phyloP scores from a whole-genome alignment of 2,113 vertebrate species.

The Puffinus mauretanicus region DNA sequence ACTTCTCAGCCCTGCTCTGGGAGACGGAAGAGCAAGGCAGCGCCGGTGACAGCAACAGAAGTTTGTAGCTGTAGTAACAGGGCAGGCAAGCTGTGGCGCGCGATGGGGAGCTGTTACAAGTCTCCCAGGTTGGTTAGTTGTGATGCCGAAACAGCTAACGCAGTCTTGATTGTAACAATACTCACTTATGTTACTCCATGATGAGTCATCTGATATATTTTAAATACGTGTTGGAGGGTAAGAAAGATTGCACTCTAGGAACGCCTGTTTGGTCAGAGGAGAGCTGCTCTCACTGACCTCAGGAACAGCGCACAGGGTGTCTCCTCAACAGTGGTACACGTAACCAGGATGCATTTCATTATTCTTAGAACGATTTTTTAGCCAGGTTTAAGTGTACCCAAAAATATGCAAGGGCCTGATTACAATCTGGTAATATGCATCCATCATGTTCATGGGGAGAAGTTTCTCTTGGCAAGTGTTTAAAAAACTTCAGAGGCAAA shows the following conservation, averaged over 20 bases:
- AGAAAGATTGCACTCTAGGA: background rate
- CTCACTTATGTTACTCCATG: fast-evolving
- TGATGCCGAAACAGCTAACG: background rate
- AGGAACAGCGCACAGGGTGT: background rate
- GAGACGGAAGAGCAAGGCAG: background rate
- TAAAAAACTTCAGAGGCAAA: background rate
- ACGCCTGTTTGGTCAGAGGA: background rate
- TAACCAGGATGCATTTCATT: background rate
- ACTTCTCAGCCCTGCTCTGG: too few relatives aligned
- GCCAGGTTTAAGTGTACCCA: background rate
- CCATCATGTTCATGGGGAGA: background rate
- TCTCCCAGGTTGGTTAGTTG: background rate
- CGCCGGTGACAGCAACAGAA: background rate
- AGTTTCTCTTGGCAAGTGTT: background rate
- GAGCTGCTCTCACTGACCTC: background rate
- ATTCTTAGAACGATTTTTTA: background rate
- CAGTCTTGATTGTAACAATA: background rate
- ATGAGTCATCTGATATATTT: background rate
- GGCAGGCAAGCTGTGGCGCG: background rate
- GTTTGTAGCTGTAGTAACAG: background rate
- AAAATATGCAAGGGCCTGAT: background rate
- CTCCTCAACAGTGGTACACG: fast-evolving
- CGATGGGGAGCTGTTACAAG: background rate
- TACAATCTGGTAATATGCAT: fast-evolving
- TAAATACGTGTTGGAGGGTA: background rate